phyloP scores from a whole-genome alignment of 2,797 vertebrate species.

The Fratercula arctica region DNA sequence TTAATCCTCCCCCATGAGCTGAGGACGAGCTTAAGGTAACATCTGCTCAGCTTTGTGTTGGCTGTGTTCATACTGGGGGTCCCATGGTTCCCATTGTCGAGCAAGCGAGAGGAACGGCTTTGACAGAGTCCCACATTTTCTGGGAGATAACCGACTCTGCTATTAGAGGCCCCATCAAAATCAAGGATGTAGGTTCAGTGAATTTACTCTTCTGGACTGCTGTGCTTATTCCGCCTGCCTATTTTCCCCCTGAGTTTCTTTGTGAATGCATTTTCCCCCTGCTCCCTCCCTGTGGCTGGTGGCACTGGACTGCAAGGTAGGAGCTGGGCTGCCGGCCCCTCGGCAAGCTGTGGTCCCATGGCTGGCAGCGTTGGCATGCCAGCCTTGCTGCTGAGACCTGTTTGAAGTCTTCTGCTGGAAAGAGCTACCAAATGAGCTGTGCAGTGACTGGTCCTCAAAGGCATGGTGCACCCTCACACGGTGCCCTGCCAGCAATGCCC shows the following conservation, averaged over 20 bases:
- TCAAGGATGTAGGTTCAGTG: background rate
- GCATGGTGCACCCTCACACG: background rate
- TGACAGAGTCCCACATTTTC: background rate
- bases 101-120: background rate
- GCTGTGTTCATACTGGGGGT: background rate
- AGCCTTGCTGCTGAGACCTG: fast-evolving
- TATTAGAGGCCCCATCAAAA: slow-evolving; percentile 9
- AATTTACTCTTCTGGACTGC: background rate
- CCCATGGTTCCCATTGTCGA: background rate
- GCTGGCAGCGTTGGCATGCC: background rate
- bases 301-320: background rate
- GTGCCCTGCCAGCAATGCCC: fast-evolving
- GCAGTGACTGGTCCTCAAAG: background rate
- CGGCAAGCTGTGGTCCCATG: background rate
- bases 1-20: slow-evolving; percentile 1
- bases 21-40: slow-evolving; percentile 45
- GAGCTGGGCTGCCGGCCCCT: background rate
- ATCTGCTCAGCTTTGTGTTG: slow-evolving; percentile 1
- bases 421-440: background rate
- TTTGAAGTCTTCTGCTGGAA: background rate
- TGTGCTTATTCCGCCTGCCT: background rate
- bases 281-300: background rate
- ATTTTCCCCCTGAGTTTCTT: background rate
- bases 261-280: fast-evolving
- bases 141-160: background rate